A percentile compares a stretch with the other conserved stretches of the same genome.
Evolutionary conservation across 2,797 vertebrate genomes (phyloP).

Genomic region (Nannoperca australis): DNA sequence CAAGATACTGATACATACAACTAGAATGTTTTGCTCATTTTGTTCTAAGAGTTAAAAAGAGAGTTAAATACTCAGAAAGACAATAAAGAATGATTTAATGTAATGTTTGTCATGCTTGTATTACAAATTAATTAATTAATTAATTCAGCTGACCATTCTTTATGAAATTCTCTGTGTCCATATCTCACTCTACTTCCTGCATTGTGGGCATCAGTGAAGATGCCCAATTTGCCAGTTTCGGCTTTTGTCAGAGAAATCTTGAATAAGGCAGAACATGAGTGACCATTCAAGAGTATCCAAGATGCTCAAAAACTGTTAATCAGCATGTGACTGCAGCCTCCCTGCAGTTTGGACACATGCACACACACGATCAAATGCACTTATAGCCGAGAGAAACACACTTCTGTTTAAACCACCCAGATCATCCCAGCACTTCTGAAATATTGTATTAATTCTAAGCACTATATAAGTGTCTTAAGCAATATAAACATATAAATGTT

Average conservation of each 20-base stretch:
- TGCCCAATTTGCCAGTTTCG: conserved; percentile 9
- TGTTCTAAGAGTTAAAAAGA: not conserved
- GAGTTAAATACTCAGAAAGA: not conserved
- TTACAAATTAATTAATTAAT: not conserved
- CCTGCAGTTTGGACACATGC: conserved; percentile 21
- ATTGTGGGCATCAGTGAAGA: not conserved
- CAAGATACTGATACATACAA: too few species aligned
- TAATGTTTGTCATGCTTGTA: not conserved
- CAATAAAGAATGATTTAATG: not conserved
- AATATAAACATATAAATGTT: not conserved
- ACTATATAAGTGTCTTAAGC: not conserved
- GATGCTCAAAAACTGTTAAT: conserved; percentile 34
- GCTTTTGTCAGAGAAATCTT: conserved; percentile 15
- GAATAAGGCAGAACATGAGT: conserved; percentile 33
- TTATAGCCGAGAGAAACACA: not conserved
- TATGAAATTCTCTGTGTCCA: not conserved
- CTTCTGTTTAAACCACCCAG: not conserved
- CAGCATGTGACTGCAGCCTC: conserved; percentile 42
- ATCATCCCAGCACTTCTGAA: not conserved
- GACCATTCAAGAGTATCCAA: conserved; percentile 62
- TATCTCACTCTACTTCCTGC: not conserved
- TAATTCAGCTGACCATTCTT: not conserved
- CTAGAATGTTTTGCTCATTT: not conserved
- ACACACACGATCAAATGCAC: not conserved
- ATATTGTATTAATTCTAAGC: not conserved